Percentiles rank a stretch among this genome's conserved stretches.
Conservation (phyloP, 2,888 invertebrate genomes). For the Mythimna pallens region DNA sequence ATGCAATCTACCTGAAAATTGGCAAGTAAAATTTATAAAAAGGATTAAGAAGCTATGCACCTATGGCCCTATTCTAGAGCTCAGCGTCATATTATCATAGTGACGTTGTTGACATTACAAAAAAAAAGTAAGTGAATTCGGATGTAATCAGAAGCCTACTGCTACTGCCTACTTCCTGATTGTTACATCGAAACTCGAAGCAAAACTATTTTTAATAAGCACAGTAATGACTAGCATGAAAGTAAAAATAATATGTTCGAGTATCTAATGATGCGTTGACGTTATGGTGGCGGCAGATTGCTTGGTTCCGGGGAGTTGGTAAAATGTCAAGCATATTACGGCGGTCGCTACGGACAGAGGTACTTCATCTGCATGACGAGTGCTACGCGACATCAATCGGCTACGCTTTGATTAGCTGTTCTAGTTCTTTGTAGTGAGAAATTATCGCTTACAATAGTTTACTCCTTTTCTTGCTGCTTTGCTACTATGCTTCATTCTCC, state of each 20-base stretch:
- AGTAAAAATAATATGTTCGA: constrained; percentile 52
- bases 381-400: too few relatives aligned
- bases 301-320: constrained; percentile 49
- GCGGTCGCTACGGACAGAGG: too few relatives aligned
- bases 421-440: too few relatives aligned
- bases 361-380: too few relatives aligned
- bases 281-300: constrained; percentile 39
- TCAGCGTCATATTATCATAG: neutral
- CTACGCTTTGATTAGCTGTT: too few relatives aligned
- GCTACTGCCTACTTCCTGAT: constrained; percentile 34
- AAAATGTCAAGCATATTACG: constrained; percentile 56
- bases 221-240: constrained; percentile 49
- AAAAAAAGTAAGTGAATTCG: constrained; percentile 9
- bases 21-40: neutral
- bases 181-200: constrained; percentile 19
- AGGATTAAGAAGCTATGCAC: too few relatives aligned
- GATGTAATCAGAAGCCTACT: constrained; percentile 22
- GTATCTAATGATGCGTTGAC: constrained; percentile 46
- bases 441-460: too few relatives aligned
- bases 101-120: constrained; percentile 8
- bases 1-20: neutral
- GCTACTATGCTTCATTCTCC: too few relatives aligned
- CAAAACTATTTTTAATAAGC: constrained; percentile 37
- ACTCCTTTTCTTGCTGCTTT: too few relatives aligned
- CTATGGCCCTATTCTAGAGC: neutral